Evolutionary conservation across 2,113 vertebrate species (phyloP), one percentile per base, ranked within the genome.

Genomic region (Nothobranchius furzeri): DNA sequence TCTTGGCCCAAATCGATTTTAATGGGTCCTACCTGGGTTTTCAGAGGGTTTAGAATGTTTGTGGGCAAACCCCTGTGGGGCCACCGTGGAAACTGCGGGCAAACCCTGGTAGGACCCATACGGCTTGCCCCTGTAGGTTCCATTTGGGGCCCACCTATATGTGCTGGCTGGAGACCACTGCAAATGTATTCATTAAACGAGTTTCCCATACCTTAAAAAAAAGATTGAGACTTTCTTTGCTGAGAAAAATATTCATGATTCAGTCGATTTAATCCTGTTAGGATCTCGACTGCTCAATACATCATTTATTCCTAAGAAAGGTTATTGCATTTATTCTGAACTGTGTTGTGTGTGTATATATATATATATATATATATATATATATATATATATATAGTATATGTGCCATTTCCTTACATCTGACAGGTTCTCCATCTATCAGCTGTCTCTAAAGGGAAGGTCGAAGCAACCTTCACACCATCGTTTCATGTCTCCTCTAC

Each of bases 391-490:
- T 20, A 20, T 20, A 20, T 20, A 20, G 20, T 20, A 1, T 6
- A 37, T 7, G 43, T 58, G 66, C 60, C 30, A 58, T 55, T 65
- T 81, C 73, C 72, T 37, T 46, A 68, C 75, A 66, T 70, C 56
- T 63, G 62, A 55, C 75, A 64, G 67, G 63, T 73, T 66, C 47
- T 72, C 60, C 17, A 50, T 76, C 70, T 57, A 72, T 80, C 73
- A 82, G 30, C 55, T 2, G 46, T 73, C 81, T 81, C 68, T 67
- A 9, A 46, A 63, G 67, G 60, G 68, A 75, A 87, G 77, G 77
- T 84, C 75, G 81, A 36, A 0, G 30, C 79, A 81, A 82, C 81
- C 76, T 81, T 81, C 62, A n/a, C 70, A 57, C 58, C 61, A 25
- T 68, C 47, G 52, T 60, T 64, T 70, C 70, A 68, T 77, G 71